Conservation (phyloP, 2,888 invertebrate species). For the Eulithis testata region DNA sequence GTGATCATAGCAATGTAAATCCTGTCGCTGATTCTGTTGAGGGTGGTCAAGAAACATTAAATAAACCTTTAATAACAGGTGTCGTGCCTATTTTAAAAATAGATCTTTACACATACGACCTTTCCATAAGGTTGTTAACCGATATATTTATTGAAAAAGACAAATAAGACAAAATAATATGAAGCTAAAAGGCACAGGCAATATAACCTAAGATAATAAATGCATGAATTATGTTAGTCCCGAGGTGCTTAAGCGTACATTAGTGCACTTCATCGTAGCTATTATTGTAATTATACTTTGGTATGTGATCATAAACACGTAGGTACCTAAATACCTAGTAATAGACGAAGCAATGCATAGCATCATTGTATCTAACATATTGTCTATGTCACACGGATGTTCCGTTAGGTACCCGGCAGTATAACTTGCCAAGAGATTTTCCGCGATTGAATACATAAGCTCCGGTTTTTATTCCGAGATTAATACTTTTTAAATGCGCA, state of each 20-base stretch:
- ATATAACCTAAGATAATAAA: conserved; percentile 11
- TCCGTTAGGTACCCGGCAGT: conserved; percentile 42
- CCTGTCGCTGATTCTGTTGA: conserved; percentile 2
- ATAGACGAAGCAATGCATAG: conserved; percentile 4
- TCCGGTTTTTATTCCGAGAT: conserved; percentile 38
- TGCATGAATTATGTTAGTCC: conserved; percentile 15
- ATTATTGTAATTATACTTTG: conserved; percentile 38
- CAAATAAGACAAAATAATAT: not conserved
- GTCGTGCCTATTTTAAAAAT: too few species aligned
- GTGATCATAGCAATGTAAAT: not conserved
- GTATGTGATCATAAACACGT: conserved; percentile 33
- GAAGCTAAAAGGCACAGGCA: conserved; percentile 9
- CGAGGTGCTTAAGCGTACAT: conserved; percentile 30
- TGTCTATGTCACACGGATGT: conserved; percentile 42
- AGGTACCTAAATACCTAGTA: conserved; percentile 13
- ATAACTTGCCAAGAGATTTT: conserved; percentile 53
- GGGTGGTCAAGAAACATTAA: conserved; percentile 15
- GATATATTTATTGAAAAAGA: not conserved
- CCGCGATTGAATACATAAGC: conserved; percentile 48
- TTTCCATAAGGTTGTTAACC: not conserved
- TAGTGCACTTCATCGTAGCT: conserved; percentile 31
- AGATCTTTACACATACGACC: too few species aligned
- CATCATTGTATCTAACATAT: not conserved
- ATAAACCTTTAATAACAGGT: not conserved
- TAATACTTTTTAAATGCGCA: conserved; percentile 27